These are phyloP conservation scores for Musca domestica DNA, from an alignment of 1,140 invertebrate species.

Conservation along the genomic window DNA sequence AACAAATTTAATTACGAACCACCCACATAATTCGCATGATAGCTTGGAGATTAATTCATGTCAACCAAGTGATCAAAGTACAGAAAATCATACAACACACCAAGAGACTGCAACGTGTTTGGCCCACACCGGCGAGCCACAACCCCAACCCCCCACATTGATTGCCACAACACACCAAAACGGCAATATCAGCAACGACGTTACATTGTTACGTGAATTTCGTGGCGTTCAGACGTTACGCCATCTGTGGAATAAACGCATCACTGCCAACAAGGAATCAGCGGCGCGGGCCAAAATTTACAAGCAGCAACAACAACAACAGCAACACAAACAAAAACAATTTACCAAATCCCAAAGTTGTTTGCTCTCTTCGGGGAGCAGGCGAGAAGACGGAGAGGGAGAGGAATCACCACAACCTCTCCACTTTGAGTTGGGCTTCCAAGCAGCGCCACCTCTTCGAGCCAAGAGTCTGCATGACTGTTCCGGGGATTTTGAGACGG, in stretches of 20 bases:
- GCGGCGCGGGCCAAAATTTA: not conserved
- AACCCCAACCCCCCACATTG: not conserved
- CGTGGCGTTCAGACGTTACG: constrained; percentile 47
- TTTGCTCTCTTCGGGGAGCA: constrained; percentile 34
- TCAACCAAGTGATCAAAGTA: not conserved
- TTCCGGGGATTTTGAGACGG: constrained; percentile 26
- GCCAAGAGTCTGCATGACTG: constrained; percentile 45
- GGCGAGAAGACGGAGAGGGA: not conserved
- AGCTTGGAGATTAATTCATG: not conserved
- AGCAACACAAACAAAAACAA: constrained; percentile 24
- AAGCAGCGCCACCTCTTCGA: constrained; percentile 23
- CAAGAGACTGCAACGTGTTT: not conserved
- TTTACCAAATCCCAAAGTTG: constrained; percentile 48
- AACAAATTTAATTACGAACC: not conserved
- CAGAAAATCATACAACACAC: not conserved
- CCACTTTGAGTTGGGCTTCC: not conserved
- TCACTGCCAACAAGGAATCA: constrained; percentile 43
- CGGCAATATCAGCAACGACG: constrained; percentile 28
- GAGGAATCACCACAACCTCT: not conserved
- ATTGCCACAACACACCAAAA: constrained; percentile 26
- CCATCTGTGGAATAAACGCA: constrained; percentile 49
- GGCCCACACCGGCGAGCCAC: not conserved
- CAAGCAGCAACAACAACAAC: constrained; percentile 5
- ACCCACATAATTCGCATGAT: not conserved
- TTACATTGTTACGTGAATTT: constrained; percentile 46